These are phyloP conservation scores for Prochilodus magdalenae DNA, from an alignment of 2,113 vertebrate species.

Conservation along the genomic window DNA sequence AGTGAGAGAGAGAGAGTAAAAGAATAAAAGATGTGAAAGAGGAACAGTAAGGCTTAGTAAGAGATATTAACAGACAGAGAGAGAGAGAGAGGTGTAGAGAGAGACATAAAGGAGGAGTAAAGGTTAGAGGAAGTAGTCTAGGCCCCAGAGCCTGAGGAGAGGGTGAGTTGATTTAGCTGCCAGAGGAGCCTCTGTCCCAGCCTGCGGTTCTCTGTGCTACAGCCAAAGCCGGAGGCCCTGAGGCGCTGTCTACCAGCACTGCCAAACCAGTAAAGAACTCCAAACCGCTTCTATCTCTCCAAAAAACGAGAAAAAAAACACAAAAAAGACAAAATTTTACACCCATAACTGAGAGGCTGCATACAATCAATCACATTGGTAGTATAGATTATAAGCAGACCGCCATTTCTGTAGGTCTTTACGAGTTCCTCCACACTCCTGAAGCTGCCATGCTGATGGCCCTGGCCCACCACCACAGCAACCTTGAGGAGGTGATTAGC, in stretches of 20 bases:
- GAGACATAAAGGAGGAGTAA: conserved; percentile 38
- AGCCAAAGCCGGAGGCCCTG: conserved; percentile 70
- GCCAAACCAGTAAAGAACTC: conserved; percentile 62
- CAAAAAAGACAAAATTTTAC: conserved; percentile 10
- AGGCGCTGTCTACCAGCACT: conserved; percentile 63
- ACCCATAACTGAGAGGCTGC: conserved; percentile 18
- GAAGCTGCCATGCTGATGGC: conserved; percentile 14
- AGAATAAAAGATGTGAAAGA: conserved; percentile 32
- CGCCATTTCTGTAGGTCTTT: not conserved
- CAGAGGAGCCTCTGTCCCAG: conserved; percentile 68
- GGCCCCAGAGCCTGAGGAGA: conserved; percentile 60
- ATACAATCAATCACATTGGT: not conserved
- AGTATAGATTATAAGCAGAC: not conserved
- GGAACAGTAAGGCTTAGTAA: not conserved
- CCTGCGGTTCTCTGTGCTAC: conserved; percentile 41
- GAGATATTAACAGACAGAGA: conserved; percentile 51
- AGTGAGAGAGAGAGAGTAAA: conserved; percentile 9
- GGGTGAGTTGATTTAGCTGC: conserved; percentile 68
- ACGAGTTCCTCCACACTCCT: conserved; percentile 3
- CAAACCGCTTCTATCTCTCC: conserved; percentile 14
- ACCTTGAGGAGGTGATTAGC: conserved; percentile 78
- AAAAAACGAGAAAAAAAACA: not conserved
- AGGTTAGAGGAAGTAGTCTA: conserved; percentile 44
- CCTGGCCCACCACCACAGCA: conserved; percentile 60
- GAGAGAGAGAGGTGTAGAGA: conserved; percentile 19